Base-by-base conservation (phyloP, 2,797 vertebrate species). In the Oceanodroma leucorhoa region DNA sequence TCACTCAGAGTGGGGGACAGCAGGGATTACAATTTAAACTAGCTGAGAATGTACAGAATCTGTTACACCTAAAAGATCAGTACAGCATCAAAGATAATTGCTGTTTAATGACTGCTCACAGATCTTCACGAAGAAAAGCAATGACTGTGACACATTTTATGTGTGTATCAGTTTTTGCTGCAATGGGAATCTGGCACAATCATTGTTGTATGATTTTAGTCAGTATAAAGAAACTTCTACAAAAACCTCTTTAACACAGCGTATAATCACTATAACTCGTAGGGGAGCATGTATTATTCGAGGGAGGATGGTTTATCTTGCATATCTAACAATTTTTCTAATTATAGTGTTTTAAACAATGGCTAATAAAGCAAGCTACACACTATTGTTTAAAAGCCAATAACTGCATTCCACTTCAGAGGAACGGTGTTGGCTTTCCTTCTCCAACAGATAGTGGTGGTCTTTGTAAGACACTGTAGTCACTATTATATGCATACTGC, bases 301-400 rank as follows among this genome's bases (percentile, higher is more conserved):
- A 83, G 51, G 43, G 20, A 86, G 23, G n/a, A 45, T 32, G 57
- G 29, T 69, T 94, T 95, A 81, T 95, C 93, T 94, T 92, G 82
- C 72, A 41, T 93, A 90, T 83, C 65, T 83, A 89, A 87, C 6
- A 23, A 24, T 85, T 81, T 79, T 93, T 79, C 61, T 92, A 91
- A 92, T 95, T 92, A 81, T 26, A 54, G 23, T 18, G 38, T 23
- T 76, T 83, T 83, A 91, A 94, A 83, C 43, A 88, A 58, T 58
- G 60, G 73, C 41, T 88, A 71, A 88, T 87, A 93, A 90, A 96
- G 26, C 65, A 83, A 90, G 65, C 8, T 75, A 26, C 32, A 22
- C 14, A 10, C 20, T 0, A 0, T 48, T 1, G 5, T 40, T 87
- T 75, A 26, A 72, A 87, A 81, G n/a, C 27, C 66, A 78, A 19